These are phyloP conservation scores for Junonia oenone DNA, from an alignment of 2,888 invertebrate genomes.

Conservation along the genomic window DNA sequence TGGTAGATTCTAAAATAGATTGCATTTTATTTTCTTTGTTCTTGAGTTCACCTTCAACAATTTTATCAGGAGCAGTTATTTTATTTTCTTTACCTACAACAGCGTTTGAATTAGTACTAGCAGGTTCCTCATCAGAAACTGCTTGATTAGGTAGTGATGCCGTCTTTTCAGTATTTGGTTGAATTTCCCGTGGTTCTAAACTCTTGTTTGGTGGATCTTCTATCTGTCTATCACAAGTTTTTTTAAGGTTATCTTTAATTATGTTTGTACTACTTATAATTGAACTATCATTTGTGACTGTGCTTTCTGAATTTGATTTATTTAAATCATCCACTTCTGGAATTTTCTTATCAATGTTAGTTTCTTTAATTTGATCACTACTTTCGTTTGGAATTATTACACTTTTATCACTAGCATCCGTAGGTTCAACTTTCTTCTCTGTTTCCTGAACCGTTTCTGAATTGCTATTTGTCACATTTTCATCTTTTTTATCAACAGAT, in stretches of 20 bases:
- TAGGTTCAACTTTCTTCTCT: slow-evolving; percentile 10
- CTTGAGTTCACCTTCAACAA: slow-evolving; percentile 39
- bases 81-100: slow-evolving; percentile 32
- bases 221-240: neutral
- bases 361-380: neutral
- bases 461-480: neutral
- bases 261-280: neutral
- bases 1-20: slow-evolving; percentile 56
- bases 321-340: slow-evolving; percentile 3
- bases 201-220: slow-evolving; percentile 4
- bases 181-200: slow-evolving; percentile 4
- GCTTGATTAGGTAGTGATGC: slow-evolving; percentile 12
- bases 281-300: neutral
- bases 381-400: neutral
- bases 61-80: slow-evolving; percentile 34
- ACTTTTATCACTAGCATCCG: neutral
- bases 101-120: slow-evolving; percentile 25
- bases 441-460: neutral
- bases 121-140: slow-evolving; percentile 23
- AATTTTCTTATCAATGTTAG: neutral
- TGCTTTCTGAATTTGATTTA: neutral
- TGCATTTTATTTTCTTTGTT: slow-evolving; percentile 60
- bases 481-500: slow-evolving; percentile 10
- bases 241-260: neutral
- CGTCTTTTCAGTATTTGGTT: slow-evolving; percentile 15